phyloP scores from a whole-genome alignment of 2,113 vertebrate species.

The Peromyscus polionotus region DNA sequence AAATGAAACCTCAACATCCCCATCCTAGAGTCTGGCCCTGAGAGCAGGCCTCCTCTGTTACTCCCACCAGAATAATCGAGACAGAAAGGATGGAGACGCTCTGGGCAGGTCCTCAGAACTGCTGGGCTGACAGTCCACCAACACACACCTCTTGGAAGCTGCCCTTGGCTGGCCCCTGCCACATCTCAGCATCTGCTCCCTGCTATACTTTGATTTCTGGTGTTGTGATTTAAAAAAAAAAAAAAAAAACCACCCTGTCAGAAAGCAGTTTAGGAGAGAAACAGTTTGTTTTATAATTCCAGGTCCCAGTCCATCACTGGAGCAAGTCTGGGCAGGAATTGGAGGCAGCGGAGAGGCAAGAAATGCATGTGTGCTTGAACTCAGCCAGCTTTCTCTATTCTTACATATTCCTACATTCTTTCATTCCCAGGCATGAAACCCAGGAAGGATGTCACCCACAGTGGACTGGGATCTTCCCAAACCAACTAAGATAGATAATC shows the following conservation, averaged over 20 bases:
- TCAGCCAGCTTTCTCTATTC: neutral
- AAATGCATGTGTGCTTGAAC: neutral
- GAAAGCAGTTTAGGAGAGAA: neutral
- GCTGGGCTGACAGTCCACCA: rapidly evolving
- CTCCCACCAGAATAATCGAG: neutral
- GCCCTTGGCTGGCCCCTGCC: no score
- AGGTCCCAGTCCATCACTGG: neutral
- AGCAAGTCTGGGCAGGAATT: neutral
- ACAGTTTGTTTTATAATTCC: neutral
- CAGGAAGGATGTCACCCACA: neutral
- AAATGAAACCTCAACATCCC: neutral
- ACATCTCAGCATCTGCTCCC: neutral
- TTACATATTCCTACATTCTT: no score
- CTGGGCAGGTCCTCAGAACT: neutral
- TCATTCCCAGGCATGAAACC: no score
- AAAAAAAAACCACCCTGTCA: neutral
- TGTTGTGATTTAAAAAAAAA: neutral
- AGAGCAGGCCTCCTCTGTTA: rapidly evolving
- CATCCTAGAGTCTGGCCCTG: neutral
- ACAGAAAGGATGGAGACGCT: neutral
- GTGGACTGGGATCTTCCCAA: neutral
- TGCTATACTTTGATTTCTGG: neutral
- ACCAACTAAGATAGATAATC: neutral
- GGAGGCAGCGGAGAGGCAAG: neutral
- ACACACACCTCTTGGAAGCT: no score